Conservation (phyloP, 2,797 vertebrate genomes). For the Rhabdophis nuchalis region DNA sequence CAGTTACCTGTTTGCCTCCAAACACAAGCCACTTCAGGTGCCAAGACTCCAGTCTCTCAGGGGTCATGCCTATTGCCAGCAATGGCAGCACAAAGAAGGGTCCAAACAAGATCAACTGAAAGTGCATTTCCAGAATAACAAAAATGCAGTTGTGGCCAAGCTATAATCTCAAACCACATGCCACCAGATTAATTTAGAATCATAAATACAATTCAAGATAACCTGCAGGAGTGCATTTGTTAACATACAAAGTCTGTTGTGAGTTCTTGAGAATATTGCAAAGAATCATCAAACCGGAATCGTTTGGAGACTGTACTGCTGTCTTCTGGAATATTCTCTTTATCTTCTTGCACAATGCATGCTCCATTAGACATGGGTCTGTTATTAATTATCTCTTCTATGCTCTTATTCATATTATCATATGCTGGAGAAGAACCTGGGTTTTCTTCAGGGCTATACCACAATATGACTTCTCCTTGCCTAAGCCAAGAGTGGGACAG, state of each 20-base stretch:
- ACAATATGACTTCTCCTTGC: slow-evolving; percentile 71
- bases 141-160: slow-evolving; percentile 46
- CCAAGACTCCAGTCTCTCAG: slow-evolving; percentile 22
- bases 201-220: slow-evolving; percentile 30
- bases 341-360: slow-evolving; percentile 81
- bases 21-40: slow-evolving; percentile 49
- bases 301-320: slow-evolving; percentile 78
- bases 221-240: slow-evolving; percentile 38
- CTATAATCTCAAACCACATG: slow-evolving; percentile 30
- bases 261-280: slow-evolving; percentile 68
- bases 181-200: slow-evolving; percentile 42
- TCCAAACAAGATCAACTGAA: slow-evolving; percentile 54
- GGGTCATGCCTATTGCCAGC: slow-evolving; percentile 62
- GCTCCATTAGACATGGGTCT: slow-evolving; percentile 74
- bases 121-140: slow-evolving; percentile 68
- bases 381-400: slow-evolving; percentile 72
- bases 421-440: slow-evolving; percentile 49
- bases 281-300: slow-evolving; percentile 80
- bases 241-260: slow-evolving; percentile 69
- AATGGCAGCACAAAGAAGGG: slow-evolving; percentile 53
- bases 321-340: slow-evolving; percentile 89
- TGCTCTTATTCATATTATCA: slow-evolving; percentile 53
- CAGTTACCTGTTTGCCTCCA: slow-evolving; percentile 54
- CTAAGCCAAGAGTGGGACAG: slow-evolving; percentile 90
- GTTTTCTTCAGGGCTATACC: slow-evolving; percentile 66